phyloP scores from a whole-genome alignment of 2,797 vertebrate genomes.

The Prionace glauca region DNA sequence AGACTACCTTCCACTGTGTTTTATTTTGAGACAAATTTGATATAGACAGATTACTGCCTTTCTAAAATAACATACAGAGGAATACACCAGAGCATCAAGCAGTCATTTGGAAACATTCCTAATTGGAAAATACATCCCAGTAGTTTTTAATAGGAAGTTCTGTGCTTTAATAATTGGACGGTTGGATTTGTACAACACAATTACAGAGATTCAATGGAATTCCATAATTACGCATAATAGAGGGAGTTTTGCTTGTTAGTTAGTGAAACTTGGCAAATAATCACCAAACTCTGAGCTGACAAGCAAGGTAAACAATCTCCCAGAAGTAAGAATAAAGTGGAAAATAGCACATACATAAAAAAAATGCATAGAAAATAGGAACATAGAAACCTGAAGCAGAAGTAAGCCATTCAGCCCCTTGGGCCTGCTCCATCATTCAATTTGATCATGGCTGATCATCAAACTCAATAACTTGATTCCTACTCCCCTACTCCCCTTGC shows the following conservation, averaged over 20 bases:
- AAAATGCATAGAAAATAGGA: no score
- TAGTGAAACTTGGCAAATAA: not conserved
- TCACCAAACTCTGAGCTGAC: not conserved
- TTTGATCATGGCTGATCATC: no score
- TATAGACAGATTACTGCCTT: not conserved
- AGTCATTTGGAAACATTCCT: not conserved
- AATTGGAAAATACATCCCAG: not conserved
- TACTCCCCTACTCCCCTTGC: no score
- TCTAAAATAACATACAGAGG: not conserved
- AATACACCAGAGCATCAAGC: not conserved
- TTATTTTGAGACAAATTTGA: not conserved
- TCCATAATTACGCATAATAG: not conserved
- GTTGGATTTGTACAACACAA: not conserved
- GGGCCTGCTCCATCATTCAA: no score
- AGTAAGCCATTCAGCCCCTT: no score
- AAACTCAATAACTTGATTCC: no score
- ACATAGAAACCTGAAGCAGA: no score
- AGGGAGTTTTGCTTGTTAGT: not conserved
- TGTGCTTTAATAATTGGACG: slow-evolving; percentile 1
- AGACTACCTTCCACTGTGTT: not conserved
- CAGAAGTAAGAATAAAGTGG: not conserved
- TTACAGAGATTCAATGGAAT: not conserved
- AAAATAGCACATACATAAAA: not conserved
- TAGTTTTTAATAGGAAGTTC: not conserved
- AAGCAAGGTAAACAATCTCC: not conserved